Percentiles rank a stretch among this genome's conserved stretches.
Evolutionary conservation across 2,888 invertebrate genomes (phyloP).

Genomic region (Sarcophaga rosellei): DNA sequence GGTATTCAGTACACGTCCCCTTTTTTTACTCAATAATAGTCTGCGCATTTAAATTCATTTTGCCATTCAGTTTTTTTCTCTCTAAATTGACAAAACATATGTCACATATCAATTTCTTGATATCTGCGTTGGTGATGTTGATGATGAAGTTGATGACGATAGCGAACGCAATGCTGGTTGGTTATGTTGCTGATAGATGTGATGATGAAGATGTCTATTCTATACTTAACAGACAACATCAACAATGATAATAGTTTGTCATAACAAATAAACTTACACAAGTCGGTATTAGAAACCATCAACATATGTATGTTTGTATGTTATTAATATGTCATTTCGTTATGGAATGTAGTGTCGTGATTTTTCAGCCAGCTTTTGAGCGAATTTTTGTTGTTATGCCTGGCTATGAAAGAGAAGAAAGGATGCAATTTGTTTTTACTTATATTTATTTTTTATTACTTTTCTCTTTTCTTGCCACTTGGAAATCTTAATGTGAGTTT

Average conservation of each 20-base stretch:
- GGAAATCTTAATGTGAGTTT: slow-evolving; percentile 12
- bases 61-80: slow-evolving; percentile 1
- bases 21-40: slow-evolving; percentile 45
- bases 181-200: slow-evolving; percentile 29
- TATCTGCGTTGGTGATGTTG: slow-evolving; percentile 11
- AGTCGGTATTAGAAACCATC: slow-evolving; percentile 36
- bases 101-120: slow-evolving; percentile 62
- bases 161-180: not conserved
- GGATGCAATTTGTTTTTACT: not conserved
- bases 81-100: slow-evolving; percentile 48
- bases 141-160: slow-evolving; percentile 11
- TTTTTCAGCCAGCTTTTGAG: slow-evolving; percentile 18
- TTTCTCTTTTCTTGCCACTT: not conserved
- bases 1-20: slow-evolving; percentile 51
- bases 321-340: slow-evolving; percentile 36
- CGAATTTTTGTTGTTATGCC: slow-evolving; percentile 6
- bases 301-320: slow-evolving; percentile 36
- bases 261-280: slow-evolving; percentile 56
- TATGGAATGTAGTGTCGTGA: slow-evolving; percentile 11
- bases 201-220: slow-evolving; percentile 39
- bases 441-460: not conserved
- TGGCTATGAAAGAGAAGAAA: slow-evolving; percentile 10
- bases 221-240: slow-evolving; percentile 2
- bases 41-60: slow-evolving; percentile 63
- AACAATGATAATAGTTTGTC: slow-evolving; percentile 58